Evolutionary conservation across 2,113 vertebrate genomes (phyloP).

Genomic region (Xiphias gladius): DNA sequence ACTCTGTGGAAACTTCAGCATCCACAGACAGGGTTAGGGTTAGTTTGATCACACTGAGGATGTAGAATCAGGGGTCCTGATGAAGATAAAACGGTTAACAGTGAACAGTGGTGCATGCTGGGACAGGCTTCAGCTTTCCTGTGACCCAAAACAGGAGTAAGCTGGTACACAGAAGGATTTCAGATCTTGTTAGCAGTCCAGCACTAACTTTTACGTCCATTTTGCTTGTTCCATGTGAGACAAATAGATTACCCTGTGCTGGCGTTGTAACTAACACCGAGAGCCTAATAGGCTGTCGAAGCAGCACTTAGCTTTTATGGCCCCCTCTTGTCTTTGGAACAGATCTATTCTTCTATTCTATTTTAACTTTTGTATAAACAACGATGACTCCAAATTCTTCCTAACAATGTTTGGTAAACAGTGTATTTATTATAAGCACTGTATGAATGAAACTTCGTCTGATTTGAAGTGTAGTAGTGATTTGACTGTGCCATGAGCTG

Average conservation of each 20-base stretch:
- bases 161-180: not conserved
- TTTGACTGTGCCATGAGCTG: not conserved
- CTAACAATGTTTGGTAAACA: not conserved
- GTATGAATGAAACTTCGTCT: not conserved
- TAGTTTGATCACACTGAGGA: not conserved
- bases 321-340: not conserved
- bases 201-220: not conserved
- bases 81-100: not conserved
- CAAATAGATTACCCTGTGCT: not conserved
- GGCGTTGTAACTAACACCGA: not conserved
- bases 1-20: not conserved
- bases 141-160: not conserved
- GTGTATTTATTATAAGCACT: not conserved
- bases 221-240: not conserved
- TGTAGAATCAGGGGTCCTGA: not conserved
- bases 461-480: not conserved
- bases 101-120: slow-evolving; percentile 30
- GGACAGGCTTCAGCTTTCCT: slow-evolving; percentile 1
- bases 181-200: not conserved
- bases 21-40: not conserved
- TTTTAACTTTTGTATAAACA: not conserved
- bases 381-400: not conserved
- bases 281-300: not conserved
- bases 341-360: not conserved
- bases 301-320: not conserved